Evolutionary conservation across 2,888 invertebrate species (phyloP), one percentile per base, ranked within the genome.

Genomic region (Oxytorus armatus): DNA sequence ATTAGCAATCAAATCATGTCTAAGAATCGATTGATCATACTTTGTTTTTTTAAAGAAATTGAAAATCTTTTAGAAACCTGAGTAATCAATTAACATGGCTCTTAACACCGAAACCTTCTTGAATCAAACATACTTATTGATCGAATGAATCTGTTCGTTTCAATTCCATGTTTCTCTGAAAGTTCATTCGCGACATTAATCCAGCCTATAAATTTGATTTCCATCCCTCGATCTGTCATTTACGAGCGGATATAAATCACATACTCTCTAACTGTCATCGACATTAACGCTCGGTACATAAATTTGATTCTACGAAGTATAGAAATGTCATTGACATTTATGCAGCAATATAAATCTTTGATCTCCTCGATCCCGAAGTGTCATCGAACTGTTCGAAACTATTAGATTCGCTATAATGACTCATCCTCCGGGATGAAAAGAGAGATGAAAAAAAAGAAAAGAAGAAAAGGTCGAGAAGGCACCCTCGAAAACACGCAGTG

Each of bases 211-310:
- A 57, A 57, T 11, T 36, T n/a, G n/a, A n/a, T 36, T 57, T 1
- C 18, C 36, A 18, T 4, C 16, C 42, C 57, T 53, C 51, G 23
- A 61, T 42, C 63, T 36, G 70, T 36, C 44, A 39, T 59, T 77
- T 57, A 59, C 57, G 77, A 57, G 21, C 61, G 1, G 16, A 68
- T 23, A 78, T 73, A 73, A 78, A 72, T 65, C 39, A 44, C 21
- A n/a, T 7, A 21, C n/a, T 49, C 23, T 1, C 65, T 16, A 65
- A 49, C 47, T 65, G 63, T 65, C 63, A 49, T 57, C 59, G 61
- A 72, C 51, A 42, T 76, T 68, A 11, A 68, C 39, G 51, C 23
- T 53, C 23, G 53, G 23, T 14, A 66, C 36, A 77, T 72, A 77
- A 77, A 72, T 77, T 57, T 53, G n/a, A 18, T 33, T 25, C 49